Evolutionary conservation across 2,888 invertebrate genomes (phyloP), one percentile per base, ranked within the genome.

Genomic region (Pyrochroa serraticornis): DNA sequence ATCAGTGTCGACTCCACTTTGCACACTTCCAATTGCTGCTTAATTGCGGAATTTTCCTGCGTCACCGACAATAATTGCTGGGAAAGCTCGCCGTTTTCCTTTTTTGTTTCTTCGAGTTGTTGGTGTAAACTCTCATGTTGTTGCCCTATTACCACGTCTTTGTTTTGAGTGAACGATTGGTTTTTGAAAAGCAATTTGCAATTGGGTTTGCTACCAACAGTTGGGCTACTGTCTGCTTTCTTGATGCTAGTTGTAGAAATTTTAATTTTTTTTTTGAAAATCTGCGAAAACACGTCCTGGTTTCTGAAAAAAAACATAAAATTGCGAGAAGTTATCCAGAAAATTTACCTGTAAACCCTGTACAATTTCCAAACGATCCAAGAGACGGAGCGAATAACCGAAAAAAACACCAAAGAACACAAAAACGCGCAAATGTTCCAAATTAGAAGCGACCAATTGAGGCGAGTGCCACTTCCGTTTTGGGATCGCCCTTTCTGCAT

Each of bases 381-480:
- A n/a, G 54, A 47, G 36, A 46, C 35, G 3, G 53, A 59, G 12
- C 50, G 14, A 8, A 59, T 30, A 33, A 50, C 32, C 2, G 58
- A 48, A 37, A 41, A 59, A 31, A 54, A 59, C 2, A 59, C 44
- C 13, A 55, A 32, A n/a, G 50, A 55, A 32, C 59, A 59, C 6
- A 55, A 30, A 34, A 59, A 55, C 1, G 49, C 55, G 10, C 45
- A 59, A 32, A 50, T 13, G 34, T 59, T 50, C 54, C 59, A 59
- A 2, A 50, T 34, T 1, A 59, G 35, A 1, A 45, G 33, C 8
- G 50, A 35, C 49, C 36, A 55, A 31, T 45, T 46, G 10, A 57
- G 7, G 2, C 1, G 9, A 6, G 13, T 10, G 12, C 32, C 13
- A 33, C 46, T 22, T 0, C 13, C 2, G 9, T n/a, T 39, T 31